Evolutionary conservation across 2,113 vertebrate genomes (phyloP).

Genomic region (Corydoras sp.): DNA sequence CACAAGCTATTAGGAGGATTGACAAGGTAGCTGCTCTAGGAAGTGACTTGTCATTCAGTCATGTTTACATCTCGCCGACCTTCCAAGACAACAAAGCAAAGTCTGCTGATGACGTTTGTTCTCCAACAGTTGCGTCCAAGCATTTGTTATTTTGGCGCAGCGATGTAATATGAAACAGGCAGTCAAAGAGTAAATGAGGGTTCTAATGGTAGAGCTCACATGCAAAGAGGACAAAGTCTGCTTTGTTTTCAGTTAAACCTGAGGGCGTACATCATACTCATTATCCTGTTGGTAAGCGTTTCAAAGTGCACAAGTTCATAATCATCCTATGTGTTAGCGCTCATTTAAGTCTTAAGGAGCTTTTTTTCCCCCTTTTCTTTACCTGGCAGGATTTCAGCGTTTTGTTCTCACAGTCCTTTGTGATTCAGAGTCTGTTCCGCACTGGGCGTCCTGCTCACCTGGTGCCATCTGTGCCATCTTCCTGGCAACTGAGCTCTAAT

Average conservation of each 20-base stretch:
- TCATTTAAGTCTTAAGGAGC: conserved; percentile 24
- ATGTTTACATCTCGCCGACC: conserved; percentile 26
- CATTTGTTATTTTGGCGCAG: conserved; percentile 38
- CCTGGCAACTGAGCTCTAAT: background rate
- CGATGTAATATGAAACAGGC: conserved; percentile 47
- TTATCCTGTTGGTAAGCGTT: conserved; percentile 30
- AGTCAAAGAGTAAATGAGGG: conserved; percentile 44
- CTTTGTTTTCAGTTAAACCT: conserved; percentile 49
- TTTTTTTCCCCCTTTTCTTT: conserved; percentile 2
- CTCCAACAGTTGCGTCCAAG: conserved; percentile 39
- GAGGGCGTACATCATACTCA: conserved; percentile 43
- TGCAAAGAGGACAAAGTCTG: conserved; percentile 47
- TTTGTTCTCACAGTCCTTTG: conserved; percentile 50
- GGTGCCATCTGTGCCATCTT: conserved; percentile 11
- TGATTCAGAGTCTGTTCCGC: conserved; percentile 23
- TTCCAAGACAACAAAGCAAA: conserved; percentile 16
- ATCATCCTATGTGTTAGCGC: conserved; percentile 41
- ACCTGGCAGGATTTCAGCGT: conserved; percentile 13
- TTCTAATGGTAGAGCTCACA: conserved; percentile 43
- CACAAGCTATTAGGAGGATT: conserved; percentile 7
- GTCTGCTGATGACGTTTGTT: conserved; percentile 40
- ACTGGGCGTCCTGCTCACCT: conserved; percentile 51
- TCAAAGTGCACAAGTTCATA: conserved; percentile 38
- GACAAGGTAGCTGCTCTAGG: conserved; percentile 8
- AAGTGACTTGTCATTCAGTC: conserved; percentile 22